phyloP scores from a whole-genome alignment of 37 sponge, comb jelly and placozoan species.

The Halichondria panicea region DNA sequence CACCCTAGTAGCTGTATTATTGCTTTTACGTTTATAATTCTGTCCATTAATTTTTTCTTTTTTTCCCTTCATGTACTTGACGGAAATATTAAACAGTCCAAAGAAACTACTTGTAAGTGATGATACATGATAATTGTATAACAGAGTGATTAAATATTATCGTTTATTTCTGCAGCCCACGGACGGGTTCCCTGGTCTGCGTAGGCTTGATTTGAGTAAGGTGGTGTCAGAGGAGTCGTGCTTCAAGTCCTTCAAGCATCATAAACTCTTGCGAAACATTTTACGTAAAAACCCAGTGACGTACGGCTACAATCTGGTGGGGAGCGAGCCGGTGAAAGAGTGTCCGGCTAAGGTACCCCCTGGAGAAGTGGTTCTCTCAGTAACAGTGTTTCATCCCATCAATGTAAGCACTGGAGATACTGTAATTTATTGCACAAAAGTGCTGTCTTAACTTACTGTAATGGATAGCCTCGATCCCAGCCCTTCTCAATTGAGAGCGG shows the following conservation, averaged over 20 bases:
- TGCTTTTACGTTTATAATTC: neutral
- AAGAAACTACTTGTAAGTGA: neutral
- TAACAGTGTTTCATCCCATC: conserved; percentile 61
- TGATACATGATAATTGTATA: neutral
- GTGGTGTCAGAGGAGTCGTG: neutral
- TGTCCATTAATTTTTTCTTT: neutral
- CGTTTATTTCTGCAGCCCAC: neutral
- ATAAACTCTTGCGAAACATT: neutral
- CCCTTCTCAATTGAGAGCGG: neutral
- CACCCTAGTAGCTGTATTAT: no score
- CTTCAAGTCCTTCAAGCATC: neutral
- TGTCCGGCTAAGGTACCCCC: neutral
- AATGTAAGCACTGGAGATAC: conserved; percentile 15
- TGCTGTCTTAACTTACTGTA: neutral
- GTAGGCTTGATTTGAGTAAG: neutral
- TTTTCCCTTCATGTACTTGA: no score
- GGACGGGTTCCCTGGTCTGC: neutral
- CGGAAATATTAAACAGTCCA: no score
- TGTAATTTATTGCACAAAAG: neutral
- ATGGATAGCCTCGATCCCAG: neutral
- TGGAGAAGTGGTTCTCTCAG: conserved; percentile 53
- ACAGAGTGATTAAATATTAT: neutral
- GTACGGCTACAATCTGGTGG: no score
- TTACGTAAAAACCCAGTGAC: no score
- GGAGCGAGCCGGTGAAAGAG: neutral